phyloP scores from a whole-genome alignment of 2,113 vertebrate species.

The Trichechus manatus region DNA sequence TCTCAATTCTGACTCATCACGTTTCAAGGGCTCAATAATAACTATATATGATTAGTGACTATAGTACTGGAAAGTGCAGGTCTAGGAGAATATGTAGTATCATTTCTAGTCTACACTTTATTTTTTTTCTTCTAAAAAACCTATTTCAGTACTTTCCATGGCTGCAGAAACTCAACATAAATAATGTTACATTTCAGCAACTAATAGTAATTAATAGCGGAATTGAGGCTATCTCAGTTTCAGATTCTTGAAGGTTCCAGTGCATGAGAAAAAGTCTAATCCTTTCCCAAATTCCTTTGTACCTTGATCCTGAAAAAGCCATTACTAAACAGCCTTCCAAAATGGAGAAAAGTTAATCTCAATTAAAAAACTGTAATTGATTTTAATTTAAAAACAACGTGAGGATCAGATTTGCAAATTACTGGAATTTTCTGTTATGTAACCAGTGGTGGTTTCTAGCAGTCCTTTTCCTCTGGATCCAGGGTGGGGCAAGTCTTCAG shows the following conservation, averaged over 20 bases:
- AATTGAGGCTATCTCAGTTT: background rate
- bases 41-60: background rate
- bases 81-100: background rate
- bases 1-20: background rate
- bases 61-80: background rate
- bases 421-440: background rate
- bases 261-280: background rate
- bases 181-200: slow-evolving; percentile 2
- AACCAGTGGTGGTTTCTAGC: background rate
- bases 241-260: background rate
- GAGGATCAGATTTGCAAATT: background rate
- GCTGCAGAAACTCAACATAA: background rate
- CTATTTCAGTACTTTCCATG: background rate
- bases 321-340: slow-evolving; percentile 22
- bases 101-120: background rate
- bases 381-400: slow-evolving; percentile 57
- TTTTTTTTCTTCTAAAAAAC: background rate
- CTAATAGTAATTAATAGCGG: background rate
- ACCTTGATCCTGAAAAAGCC: background rate
- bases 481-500: background rate
- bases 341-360: background rate
- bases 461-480: slow-evolving; percentile 2
- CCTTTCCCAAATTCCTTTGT: background rate
- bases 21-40: background rate
- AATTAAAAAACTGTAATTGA: slow-evolving; percentile 48